Conservation (phyloP, 2,113 vertebrate genomes). For the Corynorhinus townsendii region DNA sequence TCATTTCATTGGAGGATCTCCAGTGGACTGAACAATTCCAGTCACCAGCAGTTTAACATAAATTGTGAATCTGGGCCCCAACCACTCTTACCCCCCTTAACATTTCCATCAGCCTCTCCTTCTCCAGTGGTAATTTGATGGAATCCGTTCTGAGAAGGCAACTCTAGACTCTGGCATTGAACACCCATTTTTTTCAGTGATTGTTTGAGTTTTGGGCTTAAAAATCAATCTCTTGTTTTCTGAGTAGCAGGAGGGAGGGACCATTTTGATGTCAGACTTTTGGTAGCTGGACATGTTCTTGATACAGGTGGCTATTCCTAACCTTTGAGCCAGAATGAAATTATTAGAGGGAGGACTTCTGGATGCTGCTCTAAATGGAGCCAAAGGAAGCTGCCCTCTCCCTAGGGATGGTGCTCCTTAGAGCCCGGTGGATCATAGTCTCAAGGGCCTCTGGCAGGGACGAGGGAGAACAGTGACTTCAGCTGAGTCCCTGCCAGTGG, state of each 20-base stretch:
- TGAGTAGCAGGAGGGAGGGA: constrained; percentile 48
- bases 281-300: constrained; percentile 22
- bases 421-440: constrained; percentile 26
- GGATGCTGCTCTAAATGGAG: neutral
- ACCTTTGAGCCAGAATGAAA: constrained; percentile 66
- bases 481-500: neutral
- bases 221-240: constrained; percentile 58
- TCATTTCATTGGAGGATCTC: neutral
- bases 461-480: neutral
- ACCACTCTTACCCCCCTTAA: neutral
- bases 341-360: constrained; percentile 55
- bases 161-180: neutral
- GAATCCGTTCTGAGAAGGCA: neutral
- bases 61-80: constrained; percentile 23
- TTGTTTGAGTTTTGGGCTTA: neutral
- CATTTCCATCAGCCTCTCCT: neutral
- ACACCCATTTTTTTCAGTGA: neutral
- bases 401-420: neutral
- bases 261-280: constrained; percentile 57
- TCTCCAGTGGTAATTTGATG: neutral
- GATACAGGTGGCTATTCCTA: neutral
- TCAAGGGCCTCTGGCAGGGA: neutral
- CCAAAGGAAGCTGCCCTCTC: constrained; percentile 14
- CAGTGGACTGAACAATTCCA: neutral
- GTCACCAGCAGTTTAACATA: constrained; percentile 23